Evolutionary conservation across 2,888 invertebrate genomes (phyloP), one percentile per base, ranked within the genome.

Genomic region (Syritta pipiens): DNA sequence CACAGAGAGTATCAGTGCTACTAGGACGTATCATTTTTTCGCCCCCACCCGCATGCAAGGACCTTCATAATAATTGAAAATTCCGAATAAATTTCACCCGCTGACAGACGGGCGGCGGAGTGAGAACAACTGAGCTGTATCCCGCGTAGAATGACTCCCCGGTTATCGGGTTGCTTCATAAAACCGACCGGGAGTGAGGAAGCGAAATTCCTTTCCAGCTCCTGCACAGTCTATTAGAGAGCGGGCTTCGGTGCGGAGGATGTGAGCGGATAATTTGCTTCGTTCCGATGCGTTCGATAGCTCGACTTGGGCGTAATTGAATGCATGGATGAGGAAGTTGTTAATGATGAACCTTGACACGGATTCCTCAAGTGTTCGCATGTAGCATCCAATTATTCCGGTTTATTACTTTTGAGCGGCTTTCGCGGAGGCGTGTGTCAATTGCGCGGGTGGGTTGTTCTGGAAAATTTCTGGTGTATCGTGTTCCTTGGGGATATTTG

Each of bases 21-120:
- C n/a, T n/a, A n/a, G n/a, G n/a, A n/a, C n/a, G n/a, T n/a, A n/a
- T n/a, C n/a, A n/a, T n/a, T n/a, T n/a, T n/a, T n/a, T n/a, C n/a
- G n/a, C n/a, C n/a, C n/a, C n/a, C n/a, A n/a, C n/a, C n/a, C n/a
- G n/a, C n/a, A n/a, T n/a, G n/a, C n/a, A n/a, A n/a, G n/a, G n/a
- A n/a, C n/a, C 46, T 26, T 14, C 9, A 1, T 24, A 10, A 26
- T 46, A 46, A 46, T 46, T 46, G 46, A 46, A 46, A 24, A 46
- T 46, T 46, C 46, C 24, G n/a, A 46, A 26, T 12, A 26, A 48
- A 48, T n/a, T n/a, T n/a, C n/a, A n/a, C n/a, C n/a, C n/a, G n/a
- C n/a, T n/a, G n/a, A n/a, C n/a, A n/a, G n/a, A n/a, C n/a, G n/a
- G n/a, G n/a, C n/a, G n/a, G n/a, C n/a, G n/a, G n/a, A n/a, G n/a